phyloP scores from a whole-genome alignment of 2,888 invertebrate genomes.

The Drosophila rubida region DNA sequence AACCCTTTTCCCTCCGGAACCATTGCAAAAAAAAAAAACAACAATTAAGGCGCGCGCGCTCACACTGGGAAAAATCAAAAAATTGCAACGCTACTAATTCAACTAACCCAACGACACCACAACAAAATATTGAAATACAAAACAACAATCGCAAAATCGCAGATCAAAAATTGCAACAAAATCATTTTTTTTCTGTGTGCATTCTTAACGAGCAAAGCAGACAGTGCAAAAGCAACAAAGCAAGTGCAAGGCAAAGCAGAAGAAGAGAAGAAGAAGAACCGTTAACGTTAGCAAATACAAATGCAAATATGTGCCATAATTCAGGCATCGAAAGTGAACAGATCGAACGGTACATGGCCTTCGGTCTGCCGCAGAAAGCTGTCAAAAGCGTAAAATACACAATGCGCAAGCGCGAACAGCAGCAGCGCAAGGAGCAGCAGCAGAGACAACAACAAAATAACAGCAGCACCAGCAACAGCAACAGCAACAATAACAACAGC shows the following conservation, averaged over 20 bases:
- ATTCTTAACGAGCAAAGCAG: conserved; percentile 21
- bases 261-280: conserved; percentile 15
- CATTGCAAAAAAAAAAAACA: background rate
- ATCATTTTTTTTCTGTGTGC: conserved; percentile 44
- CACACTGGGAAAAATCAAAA: conserved; percentile 1
- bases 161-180: conserved; percentile 11
- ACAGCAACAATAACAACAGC: conserved; percentile 19
- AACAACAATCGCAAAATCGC: conserved; percentile 19
- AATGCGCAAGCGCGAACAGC: conserved; percentile 77
- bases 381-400: conserved; percentile 81
- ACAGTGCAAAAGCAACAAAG: conserved; percentile 15
- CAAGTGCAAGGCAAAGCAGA: conserved; percentile 18
- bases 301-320: conserved; percentile 83
- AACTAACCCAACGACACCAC: conserved; percentile 35
- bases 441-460: conserved; percentile 33
- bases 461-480: conserved; percentile 39
- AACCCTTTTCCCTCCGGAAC: conserved; percentile 4
- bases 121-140: conserved; percentile 14
- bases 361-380: conserved; percentile 84
- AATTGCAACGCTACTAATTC: conserved; percentile 7
- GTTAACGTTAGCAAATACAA: conserved; percentile 44
- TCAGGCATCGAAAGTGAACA: conserved; percentile 81
- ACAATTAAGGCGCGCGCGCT: conserved; percentile 34
- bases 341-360: conserved; percentile 82
- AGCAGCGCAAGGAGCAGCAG: conserved; percentile 45